Evolutionary conservation across 2,113 vertebrate species (phyloP).

Genomic region (Corvus moneduloides): DNA sequence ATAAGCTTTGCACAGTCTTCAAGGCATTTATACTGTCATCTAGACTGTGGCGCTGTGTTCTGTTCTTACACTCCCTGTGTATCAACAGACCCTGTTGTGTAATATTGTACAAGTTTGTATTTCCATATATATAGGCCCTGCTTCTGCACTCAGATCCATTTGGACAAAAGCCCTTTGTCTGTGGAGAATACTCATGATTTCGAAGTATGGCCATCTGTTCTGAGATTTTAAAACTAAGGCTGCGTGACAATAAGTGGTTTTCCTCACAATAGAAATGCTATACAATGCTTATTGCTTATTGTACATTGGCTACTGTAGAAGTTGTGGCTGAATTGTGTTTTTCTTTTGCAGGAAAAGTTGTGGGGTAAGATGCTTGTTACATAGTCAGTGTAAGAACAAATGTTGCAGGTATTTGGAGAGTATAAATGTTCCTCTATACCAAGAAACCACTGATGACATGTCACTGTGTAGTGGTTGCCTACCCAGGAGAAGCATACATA

Average conservation of each 20-base stretch:
- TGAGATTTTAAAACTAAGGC: slow-evolving; percentile 30
- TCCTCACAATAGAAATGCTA: not conserved
- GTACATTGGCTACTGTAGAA: not conserved
- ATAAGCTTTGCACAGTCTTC: not conserved
- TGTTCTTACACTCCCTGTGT: not conserved
- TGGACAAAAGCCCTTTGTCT: slow-evolving; percentile 57
- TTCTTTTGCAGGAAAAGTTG: not conserved
- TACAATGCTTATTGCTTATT: slow-evolving; percentile 23
- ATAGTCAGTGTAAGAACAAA: not conserved
- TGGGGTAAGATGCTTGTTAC: not conserved
- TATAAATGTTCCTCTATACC: not conserved
- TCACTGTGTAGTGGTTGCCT: not conserved
- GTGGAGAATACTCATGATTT: slow-evolving; percentile 49
- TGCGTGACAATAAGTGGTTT: not conserved
- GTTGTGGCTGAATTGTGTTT: not conserved
- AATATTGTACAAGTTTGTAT: slow-evolving; percentile 19
- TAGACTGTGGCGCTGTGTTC: not conserved
- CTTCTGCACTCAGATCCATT: slow-evolving; percentile 39
- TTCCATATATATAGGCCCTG: slow-evolving; percentile 49
- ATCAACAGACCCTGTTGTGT: not conserved
- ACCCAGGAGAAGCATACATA: not conserved
- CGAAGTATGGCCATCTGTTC: slow-evolving; percentile 40
- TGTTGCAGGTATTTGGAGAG: not conserved
- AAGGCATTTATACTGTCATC: not conserved
- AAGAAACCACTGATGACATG: not conserved